Evolutionary conservation across 2,797 vertebrate genomes (phyloP), one percentile per base, ranked within the genome.

Genomic region (Melopsittacus undulatus): DNA sequence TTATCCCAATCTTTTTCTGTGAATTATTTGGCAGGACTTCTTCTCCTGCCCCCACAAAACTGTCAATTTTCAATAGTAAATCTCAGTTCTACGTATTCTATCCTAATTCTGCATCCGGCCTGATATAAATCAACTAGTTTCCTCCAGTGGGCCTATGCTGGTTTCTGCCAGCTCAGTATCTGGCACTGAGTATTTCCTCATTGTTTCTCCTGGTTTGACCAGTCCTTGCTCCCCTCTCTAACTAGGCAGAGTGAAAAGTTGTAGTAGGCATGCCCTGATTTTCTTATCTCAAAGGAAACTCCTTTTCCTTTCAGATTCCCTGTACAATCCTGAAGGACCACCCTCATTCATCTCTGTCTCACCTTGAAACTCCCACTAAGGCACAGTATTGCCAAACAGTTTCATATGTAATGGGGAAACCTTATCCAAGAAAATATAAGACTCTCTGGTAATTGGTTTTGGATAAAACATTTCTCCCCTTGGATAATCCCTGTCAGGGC

Each of bases 1-100:
- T 56, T 82, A 88, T 76, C 91, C 74, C 48, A 63, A 9, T 91
- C 30, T 81, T 90, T 63, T 94, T 94, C 51, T 57, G 30, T 63
- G 40, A 90, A 59, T 82, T 82, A 73, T 73, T 87, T 96, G 92
- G 83, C 95, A 94, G 59, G 21, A 17, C 36, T 88, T 84, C 70
- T 67, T 81, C 40, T 51, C 24, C 59, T 94, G 52, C 46, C 51
- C 57, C 70, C 67, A 88, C 63, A 90, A 90, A 90, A 67, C 52
- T 64, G 80, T 67, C 77, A 76, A 69, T 88, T 88, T 95, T 88
- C 63, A 88, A 67, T 42, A 66, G 66, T 79, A 92, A 87, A 91
- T 91, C 70, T 86, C 70, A 91, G 10, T 61, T 90, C 74, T 87
- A 64, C 91, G 66, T 69, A 59, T 30, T 79, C 49, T 51, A 79